Conservation (phyloP, 1,140 invertebrate species). For the Drosophila tsacasi region DNA sequence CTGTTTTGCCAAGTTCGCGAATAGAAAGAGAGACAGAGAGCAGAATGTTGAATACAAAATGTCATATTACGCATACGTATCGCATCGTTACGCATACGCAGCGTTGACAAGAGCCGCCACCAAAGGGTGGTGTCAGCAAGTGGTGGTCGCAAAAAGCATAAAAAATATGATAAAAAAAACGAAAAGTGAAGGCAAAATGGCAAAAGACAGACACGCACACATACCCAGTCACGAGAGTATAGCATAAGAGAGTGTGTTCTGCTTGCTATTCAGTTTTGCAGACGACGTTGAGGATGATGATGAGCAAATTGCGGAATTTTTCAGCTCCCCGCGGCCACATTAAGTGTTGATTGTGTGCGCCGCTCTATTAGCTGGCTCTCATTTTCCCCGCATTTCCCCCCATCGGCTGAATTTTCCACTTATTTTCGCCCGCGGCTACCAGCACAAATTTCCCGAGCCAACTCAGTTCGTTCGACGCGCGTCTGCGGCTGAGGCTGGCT, state of each 20-base stretch:
- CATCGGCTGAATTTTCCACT: constrained; percentile 28
- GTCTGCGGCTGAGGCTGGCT: constrained; percentile 68
- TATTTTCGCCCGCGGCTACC: constrained; percentile 53
- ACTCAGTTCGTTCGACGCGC: constrained; percentile 81
- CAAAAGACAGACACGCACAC: constrained; percentile 40
- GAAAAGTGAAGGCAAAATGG: constrained; percentile 39
- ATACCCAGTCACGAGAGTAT: constrained; percentile 26
- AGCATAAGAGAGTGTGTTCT: constrained; percentile 40
- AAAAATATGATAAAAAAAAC: constrained; percentile 35
- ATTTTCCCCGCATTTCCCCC: constrained; percentile 8
- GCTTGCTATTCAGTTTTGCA: constrained; percentile 61
- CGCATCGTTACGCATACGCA: constrained; percentile 71
- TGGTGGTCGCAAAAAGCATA: constrained; percentile 19
- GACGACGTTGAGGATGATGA: constrained; percentile 63
- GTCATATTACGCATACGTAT: constrained; percentile 73
- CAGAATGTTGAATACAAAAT: constrained; percentile 62
- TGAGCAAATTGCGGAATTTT: constrained; percentile 80
- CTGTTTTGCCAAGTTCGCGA: constrained; percentile 43
- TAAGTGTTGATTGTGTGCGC: constrained; percentile 81
- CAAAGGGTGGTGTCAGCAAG: constrained; percentile 37
- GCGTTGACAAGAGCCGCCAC: constrained; percentile 35
- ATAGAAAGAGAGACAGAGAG: constrained; percentile 11
- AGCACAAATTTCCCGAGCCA: constrained; percentile 59
- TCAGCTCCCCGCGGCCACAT: constrained; percentile 77
- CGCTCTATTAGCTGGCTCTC: constrained; percentile 69